Conservation (phyloP, 2,113 vertebrate species). For the mouse (Mus musculus) region DNA sequence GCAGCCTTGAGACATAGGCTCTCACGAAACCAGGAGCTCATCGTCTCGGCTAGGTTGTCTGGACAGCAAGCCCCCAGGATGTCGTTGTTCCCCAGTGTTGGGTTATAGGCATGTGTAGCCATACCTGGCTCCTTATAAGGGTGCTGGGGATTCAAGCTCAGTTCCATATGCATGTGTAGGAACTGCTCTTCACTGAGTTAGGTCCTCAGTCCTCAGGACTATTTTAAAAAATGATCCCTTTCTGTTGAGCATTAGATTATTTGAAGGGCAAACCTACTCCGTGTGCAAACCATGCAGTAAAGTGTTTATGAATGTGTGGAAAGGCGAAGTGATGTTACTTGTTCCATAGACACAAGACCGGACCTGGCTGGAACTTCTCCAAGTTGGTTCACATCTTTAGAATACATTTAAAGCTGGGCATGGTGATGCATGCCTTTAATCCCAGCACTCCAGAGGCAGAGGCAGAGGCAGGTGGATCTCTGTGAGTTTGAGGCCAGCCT, state of each 20-base stretch:
- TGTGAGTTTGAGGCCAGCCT: not conserved
- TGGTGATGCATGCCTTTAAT: not conserved
- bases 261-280: not conserved
- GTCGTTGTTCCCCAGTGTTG: not conserved
- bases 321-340: constrained; percentile 13
- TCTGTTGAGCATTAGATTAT: not conserved
- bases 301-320: not conserved
- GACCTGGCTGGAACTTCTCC: not conserved
- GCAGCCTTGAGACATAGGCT: not conserved
- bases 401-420: not conserved
- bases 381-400: constrained; percentile 8
- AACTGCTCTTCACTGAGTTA: not conserved
- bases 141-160: not conserved
- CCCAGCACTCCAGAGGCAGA: not conserved
- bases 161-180: not conserved
- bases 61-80: not conserved
- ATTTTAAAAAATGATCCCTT: not conserved
- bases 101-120: not conserved
- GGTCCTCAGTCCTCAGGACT: not conserved
- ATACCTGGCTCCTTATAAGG: not conserved
- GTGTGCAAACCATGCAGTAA: not conserved
- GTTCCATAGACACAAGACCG: not conserved
- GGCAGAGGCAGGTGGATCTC: not conserved
- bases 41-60: not conserved
- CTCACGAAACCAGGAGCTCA: not conserved